Conservation (phyloP, 1,140 invertebrate genomes). For the Meteorus sp. region DNA sequence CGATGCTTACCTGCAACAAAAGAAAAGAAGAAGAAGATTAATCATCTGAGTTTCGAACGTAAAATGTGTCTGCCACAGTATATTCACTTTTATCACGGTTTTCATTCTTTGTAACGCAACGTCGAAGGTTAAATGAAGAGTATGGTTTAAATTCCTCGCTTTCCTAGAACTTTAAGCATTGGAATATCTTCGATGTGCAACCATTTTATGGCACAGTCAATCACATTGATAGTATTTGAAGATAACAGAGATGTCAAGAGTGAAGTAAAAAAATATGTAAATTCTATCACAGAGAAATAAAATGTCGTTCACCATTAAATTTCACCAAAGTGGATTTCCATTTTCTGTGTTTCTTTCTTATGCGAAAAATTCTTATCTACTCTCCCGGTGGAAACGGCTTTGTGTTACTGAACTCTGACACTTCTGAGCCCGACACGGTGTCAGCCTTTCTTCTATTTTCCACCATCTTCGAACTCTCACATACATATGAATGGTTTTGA, state of each 20-base stretch:
- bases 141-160: too few relatives aligned
- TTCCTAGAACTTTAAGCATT: too few relatives aligned
- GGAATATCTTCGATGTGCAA: too few relatives aligned
- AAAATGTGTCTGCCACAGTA: not conserved
- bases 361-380: not conserved
- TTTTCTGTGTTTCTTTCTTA: not conserved
- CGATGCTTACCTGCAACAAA: constrained; percentile 28
- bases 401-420: constrained; percentile 8
- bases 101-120: not conserved
- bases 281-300: not conserved
- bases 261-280: too few relatives aligned
- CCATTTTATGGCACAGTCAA: too few relatives aligned
- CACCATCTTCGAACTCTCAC: not conserved
- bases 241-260: too few relatives aligned
- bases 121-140: not conserved
- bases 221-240: too few relatives aligned
- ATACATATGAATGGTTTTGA: not conserved
- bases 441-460: not conserved
- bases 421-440: not conserved
- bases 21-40: constrained; percentile 18
- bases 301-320: not conserved
- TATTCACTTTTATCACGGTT: too few relatives aligned
- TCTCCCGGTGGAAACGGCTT: not conserved
- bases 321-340: constrained; percentile 7
- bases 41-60: constrained; percentile 16